Percentiles rank a stretch among this genome's conserved stretches.
Conservation (phyloP, 2,888 invertebrate genomes). For the Lasius platythorax region DNA sequence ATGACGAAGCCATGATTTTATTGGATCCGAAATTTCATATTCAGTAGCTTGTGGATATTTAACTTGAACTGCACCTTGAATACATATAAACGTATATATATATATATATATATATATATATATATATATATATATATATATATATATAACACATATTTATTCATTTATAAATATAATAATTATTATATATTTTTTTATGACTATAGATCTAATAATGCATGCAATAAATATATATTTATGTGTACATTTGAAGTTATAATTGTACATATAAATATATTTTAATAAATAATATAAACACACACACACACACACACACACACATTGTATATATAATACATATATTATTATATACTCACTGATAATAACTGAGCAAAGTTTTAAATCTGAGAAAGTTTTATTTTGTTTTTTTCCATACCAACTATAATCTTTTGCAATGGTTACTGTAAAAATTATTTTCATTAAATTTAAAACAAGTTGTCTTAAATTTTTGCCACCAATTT, state of each 20-base stretch:
- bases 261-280: no score
- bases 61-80: neutral
- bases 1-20: slow-evolving; percentile 3
- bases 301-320: no score
- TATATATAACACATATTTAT: no score
- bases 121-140: no score
- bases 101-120: neutral
- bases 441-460: neutral
- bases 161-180: neutral
- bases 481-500: neutral
- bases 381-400: neutral
- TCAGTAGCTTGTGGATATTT: neutral
- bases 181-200: neutral
- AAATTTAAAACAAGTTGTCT: neutral
- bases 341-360: neutral
- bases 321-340: no score
- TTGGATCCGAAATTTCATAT: slow-evolving; percentile 6
- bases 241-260: no score
- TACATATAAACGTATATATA: neutral
- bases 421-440: neutral
- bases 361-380: neutral
- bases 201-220: no score
- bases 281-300: no score
- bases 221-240: no score
- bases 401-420: neutral